phyloP scores from a whole-genome alignment of 2,797 vertebrate species.

The Paedocypris micromegethes region DNA sequence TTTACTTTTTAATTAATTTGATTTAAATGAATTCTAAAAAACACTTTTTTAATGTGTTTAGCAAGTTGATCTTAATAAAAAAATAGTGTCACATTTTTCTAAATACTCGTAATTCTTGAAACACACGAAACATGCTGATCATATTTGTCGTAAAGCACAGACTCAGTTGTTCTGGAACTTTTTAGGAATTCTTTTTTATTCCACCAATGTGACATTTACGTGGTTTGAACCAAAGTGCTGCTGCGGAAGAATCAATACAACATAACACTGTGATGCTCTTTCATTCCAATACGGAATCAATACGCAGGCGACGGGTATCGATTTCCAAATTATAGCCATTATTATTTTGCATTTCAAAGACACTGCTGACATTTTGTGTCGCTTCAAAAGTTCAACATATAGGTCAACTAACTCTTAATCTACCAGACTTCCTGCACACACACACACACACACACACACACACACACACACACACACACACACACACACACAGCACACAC shows the following conservation, averaged over 20 bases:
- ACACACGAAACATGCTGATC: too few species aligned
- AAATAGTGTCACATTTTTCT: too few species aligned
- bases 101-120: too few species aligned
- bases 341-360: constrained; percentile 29
- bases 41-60: too few species aligned
- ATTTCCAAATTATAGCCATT: constrained; percentile 33
- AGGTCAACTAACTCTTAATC: constrained; percentile 35
- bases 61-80: too few species aligned
- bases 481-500: too few species aligned
- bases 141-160: too few species aligned
- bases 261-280: constrained; percentile 18
- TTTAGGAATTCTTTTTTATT: constrained; percentile 14
- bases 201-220: constrained; percentile 15
- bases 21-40: too few species aligned
- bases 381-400: constrained; percentile 19
- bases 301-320: constrained; percentile 16
- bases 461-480: too few species aligned
- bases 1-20: too few species aligned
- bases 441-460: too few species aligned
- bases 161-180: neutral
- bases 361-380: constrained; percentile 27
- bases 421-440: neutral
- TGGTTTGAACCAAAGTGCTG: constrained; percentile 3
- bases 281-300: constrained; percentile 29
- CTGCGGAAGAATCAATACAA: constrained; percentile 18